These are phyloP conservation scores for Xestia rhomboidea DNA, from an alignment of 2,888 invertebrate species.

Conservation along the genomic window DNA sequence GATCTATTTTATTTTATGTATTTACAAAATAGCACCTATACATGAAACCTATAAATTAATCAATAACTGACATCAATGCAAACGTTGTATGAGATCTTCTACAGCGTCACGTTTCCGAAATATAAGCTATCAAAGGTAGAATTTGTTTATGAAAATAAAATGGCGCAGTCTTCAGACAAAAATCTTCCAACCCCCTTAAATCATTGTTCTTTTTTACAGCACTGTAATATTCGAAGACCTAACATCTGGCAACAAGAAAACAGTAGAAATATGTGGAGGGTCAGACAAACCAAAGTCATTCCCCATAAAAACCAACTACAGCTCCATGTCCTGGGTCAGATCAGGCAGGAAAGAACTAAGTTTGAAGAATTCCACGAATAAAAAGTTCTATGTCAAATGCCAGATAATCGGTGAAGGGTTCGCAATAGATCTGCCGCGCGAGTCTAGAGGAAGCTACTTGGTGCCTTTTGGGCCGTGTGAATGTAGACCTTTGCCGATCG, in stretches of 20 bases:
- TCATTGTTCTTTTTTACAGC: slow-evolving; percentile 70
- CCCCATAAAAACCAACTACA: slow-evolving; percentile 84
- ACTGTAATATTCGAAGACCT: slow-evolving; percentile 81
- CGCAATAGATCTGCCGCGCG: slow-evolving; percentile 80
- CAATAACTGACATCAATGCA: neutral
- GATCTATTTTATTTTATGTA: neutral
- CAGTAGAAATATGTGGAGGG: slow-evolving; percentile 78
- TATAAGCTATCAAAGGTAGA: neutral
- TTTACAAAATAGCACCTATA: neutral
- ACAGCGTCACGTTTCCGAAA: neutral
- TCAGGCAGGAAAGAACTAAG: slow-evolving; percentile 84
- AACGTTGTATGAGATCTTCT: neutral
- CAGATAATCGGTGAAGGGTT: slow-evolving; percentile 85
- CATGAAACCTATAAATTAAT: neutral
- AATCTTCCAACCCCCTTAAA: neutral
- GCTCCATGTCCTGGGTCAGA: slow-evolving; percentile 82
- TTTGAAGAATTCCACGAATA: slow-evolving; percentile 81
- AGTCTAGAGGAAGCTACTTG: slow-evolving; percentile 78
- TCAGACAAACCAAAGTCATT: slow-evolving; percentile 78
- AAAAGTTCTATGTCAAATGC: slow-evolving; percentile 81
- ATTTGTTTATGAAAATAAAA: neutral
- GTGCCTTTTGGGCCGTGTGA: slow-evolving; percentile 81
- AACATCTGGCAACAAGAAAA: slow-evolving; percentile 72
- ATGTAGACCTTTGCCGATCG: slow-evolving; percentile 79
- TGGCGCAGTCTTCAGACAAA: neutral